Evolutionary conservation across 1,140 invertebrate genomes (phyloP), one percentile per base, ranked within the genome.

Genomic region (Drosophila melanogaster): DNA sequence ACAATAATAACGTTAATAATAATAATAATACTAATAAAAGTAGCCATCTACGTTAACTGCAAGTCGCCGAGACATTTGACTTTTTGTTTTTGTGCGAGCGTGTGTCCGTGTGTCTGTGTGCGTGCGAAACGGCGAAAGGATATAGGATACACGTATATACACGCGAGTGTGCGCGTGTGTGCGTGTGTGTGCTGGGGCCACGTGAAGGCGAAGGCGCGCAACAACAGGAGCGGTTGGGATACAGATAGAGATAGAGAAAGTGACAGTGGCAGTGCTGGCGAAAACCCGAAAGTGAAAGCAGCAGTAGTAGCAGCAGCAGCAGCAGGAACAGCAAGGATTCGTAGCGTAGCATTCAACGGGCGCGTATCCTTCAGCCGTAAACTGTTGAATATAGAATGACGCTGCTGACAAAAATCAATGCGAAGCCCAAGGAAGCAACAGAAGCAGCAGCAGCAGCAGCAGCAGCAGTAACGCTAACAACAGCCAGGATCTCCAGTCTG

Each of bases 321-420:
- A 41, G 40, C 1, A 41, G 15, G 14, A 41, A 10, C 37, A 38
- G 12, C 11, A 38, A 38, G 37, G 12, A 38, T 14, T 38, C 37
- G 37, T 3, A 44, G 10, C 17, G 15, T 22, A 19, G 17, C 7
- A 44, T 44, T 37, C 62, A 43, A 72, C 47, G 46, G 37, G 57
- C 61, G 56, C 41, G 40, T 37, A 59, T 76, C 54, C 61, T 77
- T 79, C 30, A 51, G 67, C 46, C 53, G 72, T 58, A 83, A 87
- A 83, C 83, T 87, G 83, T 87, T 87, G 83, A 87, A 87, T 87
- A 79, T 87, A 87, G 84, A 87, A 87, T 87, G 84, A 87, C 84
- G 84, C 77, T 89, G 79, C 84, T 77, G 79, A 84, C 84, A 89
- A 89, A 89, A 87, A 87, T 87, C 79, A 87, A 89, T 87, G 79